Percentiles rank a stretch among this genome's conserved stretches.
Evolutionary conservation across 1,140 invertebrate species (phyloP).

Genomic region (Phocides pigmalion): DNA sequence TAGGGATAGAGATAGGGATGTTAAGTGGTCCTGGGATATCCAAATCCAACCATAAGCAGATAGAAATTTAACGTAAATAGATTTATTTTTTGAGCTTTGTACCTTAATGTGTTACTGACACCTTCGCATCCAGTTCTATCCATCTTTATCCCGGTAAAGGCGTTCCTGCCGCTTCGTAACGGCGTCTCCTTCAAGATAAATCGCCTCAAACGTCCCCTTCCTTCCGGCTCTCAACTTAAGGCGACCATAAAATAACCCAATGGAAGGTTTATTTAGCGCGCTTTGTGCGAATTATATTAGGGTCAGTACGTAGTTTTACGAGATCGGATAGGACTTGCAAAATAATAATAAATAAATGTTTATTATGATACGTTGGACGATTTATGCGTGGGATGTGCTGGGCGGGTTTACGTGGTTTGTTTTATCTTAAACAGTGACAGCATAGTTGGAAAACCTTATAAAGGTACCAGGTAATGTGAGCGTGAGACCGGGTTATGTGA

Average conservation of each 20-base stretch:
- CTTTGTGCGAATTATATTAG: constrained; percentile 20
- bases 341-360: constrained; percentile 27
- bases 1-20: too few relatives aligned
- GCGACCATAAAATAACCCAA: constrained; percentile 27
- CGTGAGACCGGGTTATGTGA: too few relatives aligned
- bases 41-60: too few relatives aligned
- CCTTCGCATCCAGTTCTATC: not conserved
- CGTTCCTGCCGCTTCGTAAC: constrained; percentile 15
- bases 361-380: not conserved
- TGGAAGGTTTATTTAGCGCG: constrained; percentile 20
- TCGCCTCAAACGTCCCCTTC: constrained; percentile 14
- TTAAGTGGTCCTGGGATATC: too few relatives aligned
- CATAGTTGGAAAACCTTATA: too few relatives aligned
- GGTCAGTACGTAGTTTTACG: constrained; percentile 14
- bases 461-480: too few relatives aligned
- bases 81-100: too few relatives aligned
- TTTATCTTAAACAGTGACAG: too few relatives aligned
- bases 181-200: constrained; percentile 22
- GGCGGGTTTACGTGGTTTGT: too few relatives aligned
- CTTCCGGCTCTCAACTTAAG: constrained; percentile 26
- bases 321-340: constrained; percentile 20
- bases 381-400: not conserved
- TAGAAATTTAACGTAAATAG: too few relatives aligned
- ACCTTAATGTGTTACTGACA: too few relatives aligned
- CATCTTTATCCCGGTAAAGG: not conserved